These are phyloP conservation scores for Penaeus indicus DNA, from an alignment of 1,140 invertebrate genomes.

Conservation along the genomic window DNA sequence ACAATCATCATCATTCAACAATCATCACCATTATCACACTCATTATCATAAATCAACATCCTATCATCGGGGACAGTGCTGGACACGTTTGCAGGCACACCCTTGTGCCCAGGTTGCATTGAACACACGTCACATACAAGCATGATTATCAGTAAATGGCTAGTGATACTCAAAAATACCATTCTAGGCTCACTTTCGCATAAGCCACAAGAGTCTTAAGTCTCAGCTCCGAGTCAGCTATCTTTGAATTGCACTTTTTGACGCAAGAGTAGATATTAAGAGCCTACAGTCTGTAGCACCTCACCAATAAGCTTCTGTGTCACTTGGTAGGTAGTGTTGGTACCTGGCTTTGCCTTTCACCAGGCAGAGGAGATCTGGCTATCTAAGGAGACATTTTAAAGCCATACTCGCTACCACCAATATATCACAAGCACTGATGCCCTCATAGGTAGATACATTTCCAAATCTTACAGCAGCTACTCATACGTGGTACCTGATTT, in stretches of 20 bases:
- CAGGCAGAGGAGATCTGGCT: slow-evolving; percentile 45
- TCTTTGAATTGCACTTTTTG: slow-evolving; percentile 64
- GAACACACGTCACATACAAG: slow-evolving; percentile 64
- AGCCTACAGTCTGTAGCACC: slow-evolving; percentile 61
- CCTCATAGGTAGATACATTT: slow-evolving; percentile 44
- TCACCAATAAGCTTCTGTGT: slow-evolving; percentile 58
- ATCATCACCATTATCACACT: slow-evolving; percentile 55
- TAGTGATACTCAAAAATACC: slow-evolving; percentile 60
- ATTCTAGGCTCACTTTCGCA: slow-evolving; percentile 58
- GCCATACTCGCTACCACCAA: slow-evolving; percentile 60
- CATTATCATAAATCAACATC: slow-evolving; percentile 53
- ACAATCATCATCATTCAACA: slow-evolving; percentile 58
- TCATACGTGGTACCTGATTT: slow-evolving; percentile 45
- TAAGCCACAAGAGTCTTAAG: slow-evolving; percentile 62
- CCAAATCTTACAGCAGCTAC: slow-evolving; percentile 47
- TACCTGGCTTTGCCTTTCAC: slow-evolving; percentile 54
- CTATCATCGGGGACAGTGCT: slow-evolving; percentile 58
- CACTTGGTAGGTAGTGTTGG: slow-evolving; percentile 54
- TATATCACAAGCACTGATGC: slow-evolving; percentile 61
- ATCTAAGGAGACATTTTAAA: slow-evolving; percentile 57
- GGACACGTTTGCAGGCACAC: slow-evolving; percentile 62
- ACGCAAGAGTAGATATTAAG: slow-evolving; percentile 61
- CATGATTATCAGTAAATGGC: slow-evolving; percentile 63
- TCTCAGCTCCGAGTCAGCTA: slow-evolving; percentile 62
- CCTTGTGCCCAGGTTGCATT: slow-evolving; percentile 63